Evolutionary conservation across 2,888 invertebrate genomes (phyloP).

Genomic region (Caenorhabditis sp.): DNA sequence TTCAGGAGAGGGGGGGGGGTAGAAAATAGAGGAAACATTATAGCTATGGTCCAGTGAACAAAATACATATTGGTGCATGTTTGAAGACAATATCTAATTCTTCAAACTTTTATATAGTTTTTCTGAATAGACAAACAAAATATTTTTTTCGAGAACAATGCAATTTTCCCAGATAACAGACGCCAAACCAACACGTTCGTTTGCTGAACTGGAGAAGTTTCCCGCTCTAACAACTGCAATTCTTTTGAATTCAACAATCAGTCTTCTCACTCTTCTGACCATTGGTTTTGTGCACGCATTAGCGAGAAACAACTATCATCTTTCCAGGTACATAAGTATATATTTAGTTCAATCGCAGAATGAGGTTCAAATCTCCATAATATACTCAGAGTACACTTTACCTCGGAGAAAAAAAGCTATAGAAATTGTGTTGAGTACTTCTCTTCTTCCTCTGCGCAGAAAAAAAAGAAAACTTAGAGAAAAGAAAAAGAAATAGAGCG

Average conservation of each 20-base stretch:
- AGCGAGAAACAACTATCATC: slow-evolving; percentile 51
- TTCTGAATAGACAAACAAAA: too few relatives aligned
- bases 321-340: slow-evolving; percentile 23
- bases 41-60: background rate
- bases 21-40: background rate
- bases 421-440: slow-evolving; percentile 8
- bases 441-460: background rate
- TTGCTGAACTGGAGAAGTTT: slow-evolving; percentile 37
- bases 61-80: background rate
- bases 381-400: slow-evolving; percentile 9
- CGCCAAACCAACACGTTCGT: slow-evolving; percentile 15
- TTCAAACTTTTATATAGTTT: too few relatives aligned
- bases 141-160: background rate
- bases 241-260: slow-evolving; percentile 52
- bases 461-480: background rate
- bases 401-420: slow-evolving; percentile 1
- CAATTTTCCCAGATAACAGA: too few relatives aligned
- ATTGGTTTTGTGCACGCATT: slow-evolving; percentile 55
- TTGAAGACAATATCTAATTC: too few relatives aligned
- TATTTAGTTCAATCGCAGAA: background rate
- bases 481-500: background rate
- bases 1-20: too few relatives aligned
- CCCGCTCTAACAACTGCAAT: slow-evolving; percentile 44
- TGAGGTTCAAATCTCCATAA: background rate
- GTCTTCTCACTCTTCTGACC: slow-evolving; percentile 49